These are phyloP conservation scores for Diprion similis DNA, from an alignment of 1,140 invertebrate species.

Conservation along the genomic window DNA sequence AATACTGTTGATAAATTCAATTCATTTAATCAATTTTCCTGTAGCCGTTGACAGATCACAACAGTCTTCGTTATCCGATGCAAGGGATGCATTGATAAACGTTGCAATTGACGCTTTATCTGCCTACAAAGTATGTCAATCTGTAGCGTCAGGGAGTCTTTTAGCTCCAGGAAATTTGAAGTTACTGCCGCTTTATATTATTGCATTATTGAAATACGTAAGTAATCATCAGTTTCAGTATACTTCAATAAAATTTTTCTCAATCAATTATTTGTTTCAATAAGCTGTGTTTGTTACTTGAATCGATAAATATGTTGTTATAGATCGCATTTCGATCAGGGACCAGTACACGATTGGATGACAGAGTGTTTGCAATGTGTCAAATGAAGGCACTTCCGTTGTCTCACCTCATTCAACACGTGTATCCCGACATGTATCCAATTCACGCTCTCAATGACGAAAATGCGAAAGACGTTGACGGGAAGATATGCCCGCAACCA, in stretches of 20 bases:
- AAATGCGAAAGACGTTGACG: slow-evolving; percentile 64
- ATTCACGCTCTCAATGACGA: slow-evolving; percentile 79
- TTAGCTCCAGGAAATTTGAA: slow-evolving; percentile 77
- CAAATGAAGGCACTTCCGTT: slow-evolving; percentile 91
- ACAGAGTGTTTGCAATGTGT: slow-evolving; percentile 92
- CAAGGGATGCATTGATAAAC: slow-evolving; percentile 95
- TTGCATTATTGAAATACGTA: slow-evolving; percentile 91
- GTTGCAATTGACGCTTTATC: slow-evolving; percentile 90
- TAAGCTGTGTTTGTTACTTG: slow-evolving; percentile 14
- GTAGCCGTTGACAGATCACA: slow-evolving; percentile 91
- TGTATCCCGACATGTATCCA: slow-evolving; percentile 95
- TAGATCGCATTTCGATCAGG: slow-evolving; percentile 88
- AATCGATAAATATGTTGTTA: slow-evolving; percentile 34
- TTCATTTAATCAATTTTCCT: slow-evolving; percentile 30
- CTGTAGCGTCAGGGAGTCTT: slow-evolving; percentile 72
- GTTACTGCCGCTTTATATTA: slow-evolving; percentile 87
- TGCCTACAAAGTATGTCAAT: slow-evolving; percentile 79
- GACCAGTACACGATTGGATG: slow-evolving; percentile 88
- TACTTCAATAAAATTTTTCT: slow-evolving; percentile 3
- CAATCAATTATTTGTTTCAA: background rate
- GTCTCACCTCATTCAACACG: slow-evolving; percentile 77
- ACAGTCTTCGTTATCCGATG: slow-evolving; percentile 86
- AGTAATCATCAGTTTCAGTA: slow-evolving; percentile 48
- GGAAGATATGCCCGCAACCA: slow-evolving; percentile 65
- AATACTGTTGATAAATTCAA: background rate